Percentiles rank a stretch among this genome's conserved stretches.
Evolutionary conservation across 2,113 vertebrate genomes (phyloP).

Genomic region (Aythya baeri): DNA sequence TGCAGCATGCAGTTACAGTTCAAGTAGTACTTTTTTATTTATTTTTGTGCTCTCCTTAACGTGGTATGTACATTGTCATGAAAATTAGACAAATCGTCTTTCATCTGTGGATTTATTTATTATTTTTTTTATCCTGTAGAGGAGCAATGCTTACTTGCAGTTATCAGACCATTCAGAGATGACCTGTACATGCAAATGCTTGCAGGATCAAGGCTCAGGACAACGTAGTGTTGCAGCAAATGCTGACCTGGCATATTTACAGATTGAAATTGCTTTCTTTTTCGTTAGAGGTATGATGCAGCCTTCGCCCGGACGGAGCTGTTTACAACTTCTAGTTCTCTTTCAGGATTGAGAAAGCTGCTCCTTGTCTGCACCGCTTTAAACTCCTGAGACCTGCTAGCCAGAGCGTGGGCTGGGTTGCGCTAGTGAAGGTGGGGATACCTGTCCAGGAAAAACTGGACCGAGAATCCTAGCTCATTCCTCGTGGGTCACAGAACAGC

Average conservation of each 20-base stretch:
- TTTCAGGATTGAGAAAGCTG: not conserved
- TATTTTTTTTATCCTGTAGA: not conserved
- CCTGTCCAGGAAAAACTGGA: not conserved
- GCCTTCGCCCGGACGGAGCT: not conserved
- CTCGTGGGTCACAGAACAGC: constrained; percentile 13
- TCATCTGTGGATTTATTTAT: not conserved
- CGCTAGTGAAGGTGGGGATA: constrained; percentile 7
- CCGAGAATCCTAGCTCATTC: not conserved
- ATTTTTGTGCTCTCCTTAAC: not conserved
- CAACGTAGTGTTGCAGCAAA: not conserved
- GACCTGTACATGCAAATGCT: not conserved
- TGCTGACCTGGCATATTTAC: not conserved
- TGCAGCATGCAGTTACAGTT: not conserved
- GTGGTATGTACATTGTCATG: not conserved
- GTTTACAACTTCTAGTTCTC: not conserved
- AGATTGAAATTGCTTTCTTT: not conserved
- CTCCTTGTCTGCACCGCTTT: not conserved
- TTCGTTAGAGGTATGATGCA: not conserved
- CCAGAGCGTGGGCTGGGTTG: not conserved
- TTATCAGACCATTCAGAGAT: no score
- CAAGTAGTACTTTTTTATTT: not conserved
- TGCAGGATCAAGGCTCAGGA: not conserved
- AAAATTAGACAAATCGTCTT: not conserved
- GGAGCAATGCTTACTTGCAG: not conserved
- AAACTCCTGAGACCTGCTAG: not conserved